Conservation (phyloP, 2,113 vertebrate species). For the Tapirus terrestris region DNA sequence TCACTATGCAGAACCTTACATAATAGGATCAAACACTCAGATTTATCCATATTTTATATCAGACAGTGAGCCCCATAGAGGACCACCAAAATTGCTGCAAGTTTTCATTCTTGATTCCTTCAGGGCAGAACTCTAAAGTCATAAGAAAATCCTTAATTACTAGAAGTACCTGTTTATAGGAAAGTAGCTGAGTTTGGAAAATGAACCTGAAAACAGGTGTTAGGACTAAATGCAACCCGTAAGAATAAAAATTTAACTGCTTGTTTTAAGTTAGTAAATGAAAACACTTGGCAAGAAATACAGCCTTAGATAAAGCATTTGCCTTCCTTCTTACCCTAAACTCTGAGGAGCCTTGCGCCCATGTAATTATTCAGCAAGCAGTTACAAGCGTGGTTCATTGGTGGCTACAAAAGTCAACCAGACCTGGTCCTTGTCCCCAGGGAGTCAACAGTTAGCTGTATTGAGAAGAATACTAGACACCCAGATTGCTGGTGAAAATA, state of each 20-base stretch:
- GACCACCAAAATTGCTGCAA: not conserved
- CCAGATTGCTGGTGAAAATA: not conserved
- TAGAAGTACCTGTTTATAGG: not conserved
- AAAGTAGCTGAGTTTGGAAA: not conserved
- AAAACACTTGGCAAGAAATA: slow-evolving; percentile 25
- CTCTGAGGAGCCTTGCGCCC: not conserved
- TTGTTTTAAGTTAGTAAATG: not conserved
- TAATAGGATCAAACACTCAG: not conserved
- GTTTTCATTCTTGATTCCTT: not conserved
- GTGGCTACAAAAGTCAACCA: not conserved
- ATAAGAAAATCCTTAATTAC: slow-evolving; percentile 39
- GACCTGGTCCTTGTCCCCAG: not conserved
- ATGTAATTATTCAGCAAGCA: not conserved
- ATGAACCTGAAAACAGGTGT: not conserved
- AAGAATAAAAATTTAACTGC: not conserved
- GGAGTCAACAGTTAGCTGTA: not conserved
- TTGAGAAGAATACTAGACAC: not conserved
- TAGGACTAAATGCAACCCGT: not conserved
- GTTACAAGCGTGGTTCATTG: not conserved
- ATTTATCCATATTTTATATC: not conserved
- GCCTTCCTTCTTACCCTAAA: not conserved
- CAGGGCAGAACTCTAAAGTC: not conserved
- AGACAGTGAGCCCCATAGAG: not conserved
- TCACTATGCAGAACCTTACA: not conserved
- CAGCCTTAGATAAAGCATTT: not conserved